A percentile compares a stretch with the other conserved stretches of the same genome.
Conservation (phyloP, 1,140 invertebrate genomes). For the Streblospio benedicti region DNA sequence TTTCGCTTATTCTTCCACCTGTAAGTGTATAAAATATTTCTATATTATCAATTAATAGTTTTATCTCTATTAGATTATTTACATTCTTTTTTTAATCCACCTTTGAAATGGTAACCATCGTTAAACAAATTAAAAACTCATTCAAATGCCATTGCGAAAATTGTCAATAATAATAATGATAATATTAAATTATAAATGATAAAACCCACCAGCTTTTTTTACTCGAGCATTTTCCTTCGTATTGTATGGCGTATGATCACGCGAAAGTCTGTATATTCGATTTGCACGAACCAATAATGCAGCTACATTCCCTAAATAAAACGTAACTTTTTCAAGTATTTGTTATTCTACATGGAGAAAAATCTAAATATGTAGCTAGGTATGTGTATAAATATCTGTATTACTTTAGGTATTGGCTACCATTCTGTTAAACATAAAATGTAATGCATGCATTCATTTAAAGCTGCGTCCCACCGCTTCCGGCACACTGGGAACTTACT, state of each 20-base stretch:
- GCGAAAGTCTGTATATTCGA: slow-evolving; percentile 31
- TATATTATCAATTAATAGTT: background rate
- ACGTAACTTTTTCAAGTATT: too few relatives aligned
- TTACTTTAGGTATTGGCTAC: too few relatives aligned
- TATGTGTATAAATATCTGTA: too few relatives aligned
- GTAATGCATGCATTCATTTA: too few relatives aligned
- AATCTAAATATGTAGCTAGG: too few relatives aligned
- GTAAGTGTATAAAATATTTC: background rate
- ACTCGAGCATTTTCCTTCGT: slow-evolving; percentile 34
- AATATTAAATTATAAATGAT: background rate
- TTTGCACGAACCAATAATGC: slow-evolving; percentile 38
- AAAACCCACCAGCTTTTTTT: slow-evolving; percentile 27
- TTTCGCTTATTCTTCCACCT: slow-evolving; percentile 39
- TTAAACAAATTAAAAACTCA: background rate
- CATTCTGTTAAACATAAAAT: too few relatives aligned
- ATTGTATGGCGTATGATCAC: slow-evolving; percentile 37
- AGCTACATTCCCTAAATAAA: slow-evolving; percentile 33
- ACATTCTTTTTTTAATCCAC: background rate
- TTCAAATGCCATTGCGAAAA: too few relatives aligned
- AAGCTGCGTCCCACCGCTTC: too few relatives aligned
- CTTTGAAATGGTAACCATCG: background rate
- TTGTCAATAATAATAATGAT: background rate
- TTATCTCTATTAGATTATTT: background rate
- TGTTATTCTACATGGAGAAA: too few relatives aligned
- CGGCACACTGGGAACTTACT: too few relatives aligned